Conservation (phyloP, 1,140 invertebrate species). For the Pantala flavescens region DNA sequence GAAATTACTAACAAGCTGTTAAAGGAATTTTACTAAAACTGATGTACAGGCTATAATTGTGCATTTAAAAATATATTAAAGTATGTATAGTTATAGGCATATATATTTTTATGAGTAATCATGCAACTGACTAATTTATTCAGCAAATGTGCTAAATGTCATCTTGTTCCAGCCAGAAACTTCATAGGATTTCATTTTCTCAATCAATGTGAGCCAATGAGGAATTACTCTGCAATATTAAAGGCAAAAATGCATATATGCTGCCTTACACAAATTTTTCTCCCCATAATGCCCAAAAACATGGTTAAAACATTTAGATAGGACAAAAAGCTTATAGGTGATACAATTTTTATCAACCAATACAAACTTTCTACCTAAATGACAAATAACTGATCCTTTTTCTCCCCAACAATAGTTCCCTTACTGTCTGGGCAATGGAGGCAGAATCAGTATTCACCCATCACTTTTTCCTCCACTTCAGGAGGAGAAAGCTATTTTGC, state of each 20-base stretch:
- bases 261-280: background rate
- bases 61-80: background rate
- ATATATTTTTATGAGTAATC: too few species aligned
- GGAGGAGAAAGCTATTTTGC: background rate
- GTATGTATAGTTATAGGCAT: background rate
- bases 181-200: background rate
- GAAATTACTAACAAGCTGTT: background rate
- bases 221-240: background rate
- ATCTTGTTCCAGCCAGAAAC: too few species aligned
- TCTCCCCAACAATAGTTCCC: background rate
- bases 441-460: background rate
- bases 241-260: conserved; percentile 10
- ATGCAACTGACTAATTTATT: background rate
- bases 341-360: background rate
- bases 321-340: conserved; percentile 5
- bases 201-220: background rate
- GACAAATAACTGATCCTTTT: background rate
- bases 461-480: background rate
- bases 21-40: background rate
- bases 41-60: background rate
- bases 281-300: background rate
- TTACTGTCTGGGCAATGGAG: background rate
- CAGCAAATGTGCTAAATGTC: background rate
- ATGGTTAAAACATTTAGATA: conserved; percentile 4
- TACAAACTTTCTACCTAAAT: conserved; percentile 8